phyloP scores from a whole-genome alignment of 1,140 invertebrate species.

The Odontomachus brunneus region DNA sequence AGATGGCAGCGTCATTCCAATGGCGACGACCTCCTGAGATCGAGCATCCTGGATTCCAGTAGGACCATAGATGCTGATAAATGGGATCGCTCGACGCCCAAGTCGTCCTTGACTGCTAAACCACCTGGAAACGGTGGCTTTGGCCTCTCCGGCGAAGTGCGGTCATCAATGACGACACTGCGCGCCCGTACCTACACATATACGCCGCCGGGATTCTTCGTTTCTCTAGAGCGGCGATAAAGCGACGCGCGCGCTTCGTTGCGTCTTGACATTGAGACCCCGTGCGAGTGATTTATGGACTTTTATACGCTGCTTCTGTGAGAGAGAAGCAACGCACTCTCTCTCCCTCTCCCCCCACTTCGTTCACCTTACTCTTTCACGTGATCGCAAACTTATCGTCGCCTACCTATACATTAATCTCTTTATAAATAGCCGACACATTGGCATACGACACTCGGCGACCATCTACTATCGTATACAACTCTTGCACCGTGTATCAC shows the following conservation, averaged over 20 bases:
- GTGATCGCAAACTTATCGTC: background rate
- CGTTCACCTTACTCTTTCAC: background rate
- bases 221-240: slow-evolving; percentile 15
- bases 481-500: no score
- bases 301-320: slow-evolving; percentile 23
- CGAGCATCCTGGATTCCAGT: slow-evolving; percentile 50
- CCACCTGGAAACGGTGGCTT: slow-evolving; percentile 46
- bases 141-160: slow-evolving; percentile 51
- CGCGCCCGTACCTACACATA: slow-evolving; percentile 11
- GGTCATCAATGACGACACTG: slow-evolving; percentile 58
- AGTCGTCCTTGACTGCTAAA: slow-evolving; percentile 58
- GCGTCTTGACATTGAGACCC: slow-evolving; percentile 29
- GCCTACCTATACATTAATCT: slow-evolving; percentile 22
- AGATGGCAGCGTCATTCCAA: slow-evolving; percentile 55
- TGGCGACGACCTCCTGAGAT: slow-evolving; percentile 44
- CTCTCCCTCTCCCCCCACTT: background rate
- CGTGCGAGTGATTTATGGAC: slow-evolving; percentile 46
- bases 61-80: slow-evolving; percentile 60
- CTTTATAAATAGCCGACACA: slow-evolving; percentile 11
- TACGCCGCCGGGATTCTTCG: slow-evolving; percentile 6
- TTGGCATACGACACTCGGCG: background rate
- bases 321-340: background rate
- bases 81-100: slow-evolving; percentile 48
- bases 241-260: slow-evolving; percentile 3
- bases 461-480: no score